Conservation (phyloP, 2,797 vertebrate species). For the Channa striata region DNA sequence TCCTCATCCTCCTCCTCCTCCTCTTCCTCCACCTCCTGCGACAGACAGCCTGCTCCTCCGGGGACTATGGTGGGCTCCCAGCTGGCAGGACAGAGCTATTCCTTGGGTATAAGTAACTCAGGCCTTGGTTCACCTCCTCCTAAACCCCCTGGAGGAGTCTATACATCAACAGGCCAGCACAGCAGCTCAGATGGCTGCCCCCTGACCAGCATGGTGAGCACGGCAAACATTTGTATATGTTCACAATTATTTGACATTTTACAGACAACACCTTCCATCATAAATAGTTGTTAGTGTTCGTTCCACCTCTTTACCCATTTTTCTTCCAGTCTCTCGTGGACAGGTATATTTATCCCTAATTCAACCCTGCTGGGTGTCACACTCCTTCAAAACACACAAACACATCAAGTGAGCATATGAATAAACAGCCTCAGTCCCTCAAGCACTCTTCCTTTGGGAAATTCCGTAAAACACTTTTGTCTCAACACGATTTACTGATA, state of each 20-base stretch:
- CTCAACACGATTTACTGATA: slow-evolving; percentile 23
- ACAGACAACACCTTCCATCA: background rate
- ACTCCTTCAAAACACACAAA: slow-evolving; percentile 14
- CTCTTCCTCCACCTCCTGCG: slow-evolving; percentile 65
- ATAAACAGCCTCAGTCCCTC: slow-evolving; percentile 26
- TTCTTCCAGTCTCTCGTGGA: slow-evolving; percentile 15
- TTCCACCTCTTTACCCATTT: background rate
- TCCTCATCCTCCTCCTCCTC: slow-evolving; percentile 49
- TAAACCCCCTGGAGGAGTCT: slow-evolving; percentile 72
- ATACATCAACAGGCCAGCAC: slow-evolving; percentile 70
- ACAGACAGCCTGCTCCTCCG: slow-evolving; percentile 83
- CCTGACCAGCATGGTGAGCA: slow-evolving; percentile 80
- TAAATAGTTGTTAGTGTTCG: background rate
- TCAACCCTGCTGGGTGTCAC: slow-evolving; percentile 20
- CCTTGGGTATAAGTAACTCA: slow-evolving; percentile 81
- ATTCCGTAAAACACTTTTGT: slow-evolving; percentile 16
- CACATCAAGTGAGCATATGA: slow-evolving; percentile 3
- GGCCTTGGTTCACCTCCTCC: slow-evolving; percentile 75
- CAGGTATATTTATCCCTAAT: slow-evolving; percentile 25
- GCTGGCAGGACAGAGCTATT: slow-evolving; percentile 82
- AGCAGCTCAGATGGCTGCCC: slow-evolving; percentile 74
- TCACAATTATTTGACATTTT: too few relatives aligned
- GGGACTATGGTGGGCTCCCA: slow-evolving; percentile 77
- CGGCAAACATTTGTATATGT: background rate
- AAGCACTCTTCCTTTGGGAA: slow-evolving; percentile 21